These are phyloP conservation scores for Lypha dubia DNA, from an alignment of 2,888 invertebrate species.

Conservation along the genomic window DNA sequence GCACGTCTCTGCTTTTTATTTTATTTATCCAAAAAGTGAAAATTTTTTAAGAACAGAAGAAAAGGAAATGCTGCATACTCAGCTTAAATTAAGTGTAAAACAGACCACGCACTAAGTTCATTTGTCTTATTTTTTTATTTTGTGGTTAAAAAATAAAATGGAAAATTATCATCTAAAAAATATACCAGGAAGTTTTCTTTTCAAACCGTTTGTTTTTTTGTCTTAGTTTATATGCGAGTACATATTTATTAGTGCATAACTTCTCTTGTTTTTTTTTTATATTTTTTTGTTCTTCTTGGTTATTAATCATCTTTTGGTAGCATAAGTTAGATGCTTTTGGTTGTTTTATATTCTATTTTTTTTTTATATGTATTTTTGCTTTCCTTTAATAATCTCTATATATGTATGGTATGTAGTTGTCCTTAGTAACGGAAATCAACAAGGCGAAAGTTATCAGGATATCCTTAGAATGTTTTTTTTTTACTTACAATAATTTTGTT, in stretches of 20 bases:
- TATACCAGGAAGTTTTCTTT: slow-evolving; percentile 65
- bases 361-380: slow-evolving; percentile 48
- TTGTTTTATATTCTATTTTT: slow-evolving; percentile 36
- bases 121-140: slow-evolving; percentile 80
- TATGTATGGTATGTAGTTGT: slow-evolving; percentile 51
- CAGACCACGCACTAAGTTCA: slow-evolving; percentile 81
- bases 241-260: slow-evolving; percentile 69
- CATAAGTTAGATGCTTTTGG: slow-evolving; percentile 77
- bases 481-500: slow-evolving; percentile 15
- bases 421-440: slow-evolving; percentile 58
- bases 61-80: slow-evolving; percentile 63
- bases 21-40: slow-evolving; percentile 56
- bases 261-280: too few relatives aligned
- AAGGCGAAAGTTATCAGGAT: slow-evolving; percentile 70
- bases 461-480: slow-evolving; percentile 61
- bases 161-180: slow-evolving; percentile 63
- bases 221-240: slow-evolving; percentile 18
- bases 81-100: slow-evolving; percentile 81
- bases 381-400: slow-evolving; percentile 52
- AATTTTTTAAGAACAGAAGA: slow-evolving; percentile 66
- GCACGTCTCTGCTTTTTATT: slow-evolving; percentile 17
- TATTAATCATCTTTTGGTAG: slow-evolving; percentile 82
- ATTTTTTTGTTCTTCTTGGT: slow-evolving; percentile 65
- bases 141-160: slow-evolving; percentile 37
- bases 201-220: slow-evolving; percentile 58